A percentile compares a stretch with the other conserved stretches of the same genome.
Evolutionary conservation across 2,113 vertebrate species (phyloP).

Genomic region (Sturnus vulgaris): DNA sequence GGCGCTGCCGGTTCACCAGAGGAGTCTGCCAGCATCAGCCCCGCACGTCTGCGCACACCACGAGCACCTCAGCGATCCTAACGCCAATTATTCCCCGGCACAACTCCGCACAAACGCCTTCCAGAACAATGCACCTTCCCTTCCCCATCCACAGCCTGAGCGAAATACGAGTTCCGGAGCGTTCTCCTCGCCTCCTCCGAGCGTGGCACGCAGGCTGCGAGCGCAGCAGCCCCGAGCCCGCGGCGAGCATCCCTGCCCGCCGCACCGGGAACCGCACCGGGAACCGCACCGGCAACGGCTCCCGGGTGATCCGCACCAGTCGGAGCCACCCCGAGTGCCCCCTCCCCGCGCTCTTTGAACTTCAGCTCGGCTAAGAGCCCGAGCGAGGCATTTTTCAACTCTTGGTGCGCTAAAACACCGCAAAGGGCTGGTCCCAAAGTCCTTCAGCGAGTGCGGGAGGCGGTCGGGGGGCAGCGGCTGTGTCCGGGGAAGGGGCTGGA

Average conservation of each 20-base stretch:
- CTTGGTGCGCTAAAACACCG: background rate
- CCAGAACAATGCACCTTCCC: background rate
- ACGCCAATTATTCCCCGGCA: background rate
- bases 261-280: too few species aligned
- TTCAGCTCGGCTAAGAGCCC: background rate
- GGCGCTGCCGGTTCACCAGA: accelerated
- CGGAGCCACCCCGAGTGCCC: background rate
- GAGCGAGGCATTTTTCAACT: background rate
- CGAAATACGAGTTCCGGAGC: background rate
- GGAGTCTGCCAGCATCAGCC: background rate
- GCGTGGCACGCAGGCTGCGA: background rate
- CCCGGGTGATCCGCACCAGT: background rate
- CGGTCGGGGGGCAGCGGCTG: background rate
- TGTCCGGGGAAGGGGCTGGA: background rate
- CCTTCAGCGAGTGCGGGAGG: background rate
- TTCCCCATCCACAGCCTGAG: background rate
- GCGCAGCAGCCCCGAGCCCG: background rate
- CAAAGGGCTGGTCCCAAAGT: background rate
- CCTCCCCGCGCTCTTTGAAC: background rate
- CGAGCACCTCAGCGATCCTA: accelerated
- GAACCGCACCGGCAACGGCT: too few species aligned
- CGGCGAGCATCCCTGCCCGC: background rate
- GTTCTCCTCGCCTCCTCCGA: accelerated
- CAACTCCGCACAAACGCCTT: background rate
- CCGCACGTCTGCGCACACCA: background rate